Evolutionary conservation across 1,140 invertebrate species (phyloP), one percentile per base, ranked within the genome.

Genomic region (Formica exsecta): DNA sequence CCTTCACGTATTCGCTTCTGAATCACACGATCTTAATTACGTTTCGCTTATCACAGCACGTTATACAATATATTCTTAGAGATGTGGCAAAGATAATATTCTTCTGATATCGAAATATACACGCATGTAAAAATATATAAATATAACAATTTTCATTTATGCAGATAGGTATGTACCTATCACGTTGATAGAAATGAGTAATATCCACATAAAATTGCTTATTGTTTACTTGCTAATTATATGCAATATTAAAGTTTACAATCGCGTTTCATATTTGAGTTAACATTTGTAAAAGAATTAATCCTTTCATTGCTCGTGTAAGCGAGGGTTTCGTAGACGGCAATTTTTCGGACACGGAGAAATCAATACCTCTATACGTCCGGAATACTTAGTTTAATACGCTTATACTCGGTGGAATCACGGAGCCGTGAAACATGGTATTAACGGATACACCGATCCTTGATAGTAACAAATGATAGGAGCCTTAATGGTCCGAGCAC

Each of bases 381-480:
- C 61, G 65, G 87, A 88, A 92, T 92, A 90, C 88, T 92, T 89
- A 77, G 87, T 89, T 90, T 93, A 93, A 93, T 93, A 91, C 92
- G 92, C 91, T 93, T 90, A 92, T 81, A 92, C 90, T 92, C 89
- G 73, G 80, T 85, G 80, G 88, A 93, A 90, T 90, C 92, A 89
- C 88, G 87, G 89, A 92, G 80, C 91, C 93, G 92, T 94, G 92
- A 93, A 93, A 93, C 92, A 89, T 86, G 92, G 92, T 90, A 93
- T 94, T 94, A 93, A 89, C 85, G 86, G 90, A 92, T 90, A 92
- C 86, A 81, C 54, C 68, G 90, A 89, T 92, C 90, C 91, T 85
- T 89, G 92, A 93, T 93, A 90, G 89, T 94, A 93, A 94, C 93
- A 94, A 94, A 94, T 94, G 93, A 93, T 94, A 88, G 86, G 51